Evolutionary conservation across 2,797 vertebrate species (phyloP).

Genomic region (Cyprinella venusta): DNA sequence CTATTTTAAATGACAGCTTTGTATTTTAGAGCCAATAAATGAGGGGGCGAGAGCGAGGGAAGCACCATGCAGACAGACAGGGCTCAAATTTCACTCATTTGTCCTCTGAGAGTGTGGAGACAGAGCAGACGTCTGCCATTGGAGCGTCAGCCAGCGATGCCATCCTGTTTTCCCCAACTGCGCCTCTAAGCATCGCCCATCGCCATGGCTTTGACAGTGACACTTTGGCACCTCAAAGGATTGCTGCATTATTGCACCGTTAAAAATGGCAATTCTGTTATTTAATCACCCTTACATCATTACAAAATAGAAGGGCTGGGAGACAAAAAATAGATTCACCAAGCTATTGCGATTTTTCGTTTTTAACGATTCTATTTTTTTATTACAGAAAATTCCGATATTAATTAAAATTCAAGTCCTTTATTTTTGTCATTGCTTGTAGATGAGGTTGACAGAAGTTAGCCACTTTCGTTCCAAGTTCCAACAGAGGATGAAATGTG

Average conservation of each 20-base stretch:
- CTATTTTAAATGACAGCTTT: conserved; percentile 72
- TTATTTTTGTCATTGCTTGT: no score
- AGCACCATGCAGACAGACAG: conserved; percentile 65
- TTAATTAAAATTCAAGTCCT: no score
- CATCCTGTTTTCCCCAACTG: conserved; percentile 18
- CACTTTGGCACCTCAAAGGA: conserved; percentile 27
- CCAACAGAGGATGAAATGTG: no score
- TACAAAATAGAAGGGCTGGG: neutral
- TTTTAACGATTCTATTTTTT: no score
- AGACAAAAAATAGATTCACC: no score
- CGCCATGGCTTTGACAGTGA: conserved; percentile 46
- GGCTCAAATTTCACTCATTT: conserved; percentile 72
- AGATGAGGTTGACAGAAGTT: no score
- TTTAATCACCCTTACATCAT: neutral
- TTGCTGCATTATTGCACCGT: neutral
- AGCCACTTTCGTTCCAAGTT: no score
- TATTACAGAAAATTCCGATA: no score
- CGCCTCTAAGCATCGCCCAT: neutral
- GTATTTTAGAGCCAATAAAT: conserved; percentile 80
- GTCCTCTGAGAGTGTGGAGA: conserved; percentile 54
- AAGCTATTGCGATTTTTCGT: no score
- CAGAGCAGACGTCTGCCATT: conserved; percentile 55
- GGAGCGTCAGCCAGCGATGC: conserved; percentile 35
- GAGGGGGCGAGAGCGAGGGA: conserved; percentile 66
- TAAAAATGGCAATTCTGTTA: neutral